Evolutionary conservation across 2,113 vertebrate species (phyloP), one percentile per base, ranked within the genome.

Genomic region (Istiophorus platypterus): DNA sequence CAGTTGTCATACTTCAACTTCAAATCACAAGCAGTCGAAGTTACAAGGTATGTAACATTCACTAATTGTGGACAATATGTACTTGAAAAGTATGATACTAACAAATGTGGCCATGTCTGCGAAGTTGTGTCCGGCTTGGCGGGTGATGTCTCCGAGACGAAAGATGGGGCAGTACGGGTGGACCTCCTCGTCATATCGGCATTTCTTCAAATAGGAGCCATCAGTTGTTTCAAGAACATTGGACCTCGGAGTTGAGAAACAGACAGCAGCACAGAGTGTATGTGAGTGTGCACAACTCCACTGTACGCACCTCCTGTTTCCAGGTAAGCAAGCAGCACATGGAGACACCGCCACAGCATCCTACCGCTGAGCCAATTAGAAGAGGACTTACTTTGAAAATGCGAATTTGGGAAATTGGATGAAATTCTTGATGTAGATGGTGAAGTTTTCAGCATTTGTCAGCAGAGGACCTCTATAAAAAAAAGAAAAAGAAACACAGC

Each of bases 361-460:
- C n/a, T n/a, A 51, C 10, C 22, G 26, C 15, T 22, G n/a, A 51
- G 24, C 49, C 22, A 24, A 66, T 15, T n/a, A 20, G 7, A 15
- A 57, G 49, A 62, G 5, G 8, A 95, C 97, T 90, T 95, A 99
- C 97, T 97, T 99, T 88, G 96, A 96, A 88, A 98, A 97, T 51
- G 91, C 72, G 77, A 98, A 99, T 79, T 94, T 97, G 54, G 97
- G 95, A 86, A 98, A 99, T 5, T 91, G 91, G 80, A 99, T 95
- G 52, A 96, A 96, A 89, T 98, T 98, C 95, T 97, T 99, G 91
- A 99, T 96, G 93, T 96, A 98, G 84, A 99, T 94, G 11, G 97
- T 99, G 88, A 99, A 98, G 90, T 97, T 96, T 84, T 97, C 96
- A 27, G 97, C 96, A 0, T 94, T 94, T 76, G 72, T 91, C 2